phyloP scores from a whole-genome alignment of 2,113 vertebrate genomes.

The Barbus barbus region DNA sequence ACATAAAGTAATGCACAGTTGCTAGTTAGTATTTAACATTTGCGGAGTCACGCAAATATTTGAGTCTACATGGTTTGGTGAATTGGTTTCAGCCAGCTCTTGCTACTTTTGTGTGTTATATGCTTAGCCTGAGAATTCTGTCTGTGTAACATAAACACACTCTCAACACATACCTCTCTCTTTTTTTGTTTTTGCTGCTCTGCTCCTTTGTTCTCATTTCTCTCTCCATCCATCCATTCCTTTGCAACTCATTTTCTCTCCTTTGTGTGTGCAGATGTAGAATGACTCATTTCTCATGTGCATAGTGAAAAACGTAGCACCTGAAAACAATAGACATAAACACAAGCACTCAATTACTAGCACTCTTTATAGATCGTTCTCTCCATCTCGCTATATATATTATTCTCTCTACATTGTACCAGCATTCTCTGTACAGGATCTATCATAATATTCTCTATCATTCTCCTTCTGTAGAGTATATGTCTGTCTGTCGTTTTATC shows the following conservation, averaged over 20 bases:
- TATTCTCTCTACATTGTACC: not conserved
- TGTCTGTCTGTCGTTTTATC: not conserved
- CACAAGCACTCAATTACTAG: not conserved
- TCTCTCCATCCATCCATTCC: not conserved
- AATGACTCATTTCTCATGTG: not conserved
- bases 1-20: not conserved
- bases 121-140: not conserved
- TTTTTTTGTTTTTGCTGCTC: slow-evolving; percentile 27
- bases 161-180: slow-evolving; percentile 44
- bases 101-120: not conserved
- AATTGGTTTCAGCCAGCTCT: not conserved
- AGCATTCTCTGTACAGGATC: not conserved
- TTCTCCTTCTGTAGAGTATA: too few relatives aligned
- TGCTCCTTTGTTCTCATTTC: slow-evolving; percentile 2
- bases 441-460: not conserved
- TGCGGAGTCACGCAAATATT: not conserved
- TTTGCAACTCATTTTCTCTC: not conserved
- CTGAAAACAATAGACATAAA: slow-evolving; percentile 10
- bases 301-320: not conserved
- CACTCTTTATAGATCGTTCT: not conserved
- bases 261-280: not conserved
- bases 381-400: not conserved
- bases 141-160: slow-evolving; percentile 55
- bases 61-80: not conserved
- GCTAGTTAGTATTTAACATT: not conserved